Conservation (phyloP, 2,113 vertebrate species). For the Crocuta crocuta region DNA sequence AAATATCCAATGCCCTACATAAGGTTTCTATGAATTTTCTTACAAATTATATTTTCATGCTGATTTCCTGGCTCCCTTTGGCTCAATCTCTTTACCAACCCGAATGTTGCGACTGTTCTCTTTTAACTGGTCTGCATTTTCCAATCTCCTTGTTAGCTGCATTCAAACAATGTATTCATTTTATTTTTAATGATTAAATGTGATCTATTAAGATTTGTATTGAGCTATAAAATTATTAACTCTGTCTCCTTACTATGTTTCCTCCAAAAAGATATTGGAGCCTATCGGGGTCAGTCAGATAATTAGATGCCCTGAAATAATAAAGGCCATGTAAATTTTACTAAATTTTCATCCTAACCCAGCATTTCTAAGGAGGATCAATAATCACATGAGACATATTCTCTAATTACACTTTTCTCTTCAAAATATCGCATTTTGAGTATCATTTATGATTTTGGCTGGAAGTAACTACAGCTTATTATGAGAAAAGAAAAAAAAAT, state of each 20-base stretch:
- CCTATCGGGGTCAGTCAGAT: not conserved
- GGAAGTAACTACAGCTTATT: not conserved
- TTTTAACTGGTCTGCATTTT: slow-evolving; percentile 8
- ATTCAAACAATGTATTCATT: slow-evolving; percentile 3
- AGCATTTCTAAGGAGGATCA: not conserved
- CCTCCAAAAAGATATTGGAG: not conserved
- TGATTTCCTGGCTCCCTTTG: not conserved
- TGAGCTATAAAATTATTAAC: not conserved
- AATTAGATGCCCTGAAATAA: not conserved
- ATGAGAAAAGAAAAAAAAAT: not conserved
- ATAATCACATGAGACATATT: not conserved
- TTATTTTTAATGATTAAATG: slow-evolving; percentile 43
- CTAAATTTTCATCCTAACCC: not conserved
- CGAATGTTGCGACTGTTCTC: not conserved
- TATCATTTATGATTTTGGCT: not conserved
- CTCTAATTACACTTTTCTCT: not conserved
- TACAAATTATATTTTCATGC: not conserved
- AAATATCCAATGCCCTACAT: not conserved
- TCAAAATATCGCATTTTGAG: not conserved
- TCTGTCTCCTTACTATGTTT: not conserved
- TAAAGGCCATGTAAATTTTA: not conserved
- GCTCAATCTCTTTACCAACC: not conserved
- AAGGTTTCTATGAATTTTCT: not conserved
- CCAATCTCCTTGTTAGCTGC: not conserved
- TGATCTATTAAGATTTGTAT: slow-evolving; percentile 45